Base-by-base conservation (phyloP, 2,113 vertebrate species). In the Sinosuthora webbiana region DNA sequence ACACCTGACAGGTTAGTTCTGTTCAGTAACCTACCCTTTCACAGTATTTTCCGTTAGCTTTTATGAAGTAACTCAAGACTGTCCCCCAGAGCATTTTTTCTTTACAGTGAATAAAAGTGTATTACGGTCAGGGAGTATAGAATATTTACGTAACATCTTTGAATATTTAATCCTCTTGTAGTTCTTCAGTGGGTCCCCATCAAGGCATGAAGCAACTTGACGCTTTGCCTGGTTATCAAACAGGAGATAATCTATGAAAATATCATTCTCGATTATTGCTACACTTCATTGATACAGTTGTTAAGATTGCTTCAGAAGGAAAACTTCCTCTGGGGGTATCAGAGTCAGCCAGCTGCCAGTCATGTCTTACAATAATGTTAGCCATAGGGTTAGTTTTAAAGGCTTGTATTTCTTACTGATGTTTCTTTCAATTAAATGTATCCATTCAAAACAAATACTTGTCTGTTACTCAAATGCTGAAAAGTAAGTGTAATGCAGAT, bases 231-330 rank as follows among this genome's bases (percentile, higher is more conserved):
- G 24, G 41, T 89, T 89, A 79, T 85, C 62, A 73, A 57, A 87
- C 13, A 53, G 56, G 19, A 91, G 21, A 74, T 88, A 77, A 87
- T 88, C 83, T 83, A 20, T 70, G 70, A 91, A 91, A 93, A 82
- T 65, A 70, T 74, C 3, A 1, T 90, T 90, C 71, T 74, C 80
- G 59, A 80, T 85, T 74, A 70, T 91, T 70, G 30, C 33, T 83
- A 37, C 39, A 52, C 35, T 74, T 90, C 42, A 80, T 27, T 77
- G 71, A 31, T 83, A 33, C 15, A 49, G 45, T 80, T 85, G 67
- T 45, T 91, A 62, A 78, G n/a, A 93, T 33, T 79, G 42, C 74
- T 94, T 96, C 60, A 69, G 68, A 90, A 93, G 50, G 35, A 74
- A 83, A 86, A 59, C 30, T 67, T 82, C 63, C 82, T 90, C 68